Conservation (phyloP, 1,140 invertebrate genomes). For the Aradophagus sp. region DNA sequence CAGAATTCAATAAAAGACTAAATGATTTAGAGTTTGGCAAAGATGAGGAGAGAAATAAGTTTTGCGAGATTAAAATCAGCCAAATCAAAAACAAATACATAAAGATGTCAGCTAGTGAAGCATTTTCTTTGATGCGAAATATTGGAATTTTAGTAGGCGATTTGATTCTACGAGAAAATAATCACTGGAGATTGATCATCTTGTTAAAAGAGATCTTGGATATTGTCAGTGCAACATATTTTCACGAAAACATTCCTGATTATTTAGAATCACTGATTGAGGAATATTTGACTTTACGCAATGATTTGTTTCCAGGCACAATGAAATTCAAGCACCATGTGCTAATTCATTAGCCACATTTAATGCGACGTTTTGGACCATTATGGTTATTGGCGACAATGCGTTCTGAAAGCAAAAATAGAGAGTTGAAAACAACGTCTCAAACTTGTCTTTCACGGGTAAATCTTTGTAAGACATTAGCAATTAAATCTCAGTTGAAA, state of each 20-base stretch:
- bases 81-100: constrained; percentile 33
- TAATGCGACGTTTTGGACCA: constrained; percentile 5
- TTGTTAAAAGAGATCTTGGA: constrained; percentile 2
- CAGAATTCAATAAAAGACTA: constrained; percentile 16
- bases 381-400: constrained; percentile 6
- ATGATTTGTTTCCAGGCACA: background rate
- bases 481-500: constrained; percentile 4
- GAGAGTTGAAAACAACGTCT: constrained; percentile 9
- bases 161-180: background rate
- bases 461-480: constrained; percentile 17
- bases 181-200: background rate
- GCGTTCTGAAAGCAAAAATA: constrained; percentile 10
- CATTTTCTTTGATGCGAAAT: constrained; percentile 6
- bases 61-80: background rate
- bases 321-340: constrained; percentile 5
- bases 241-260: background rate
- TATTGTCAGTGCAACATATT: background rate
- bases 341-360: constrained; percentile 4
- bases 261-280: background rate
- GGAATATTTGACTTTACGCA: constrained; percentile 2
- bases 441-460: background rate
- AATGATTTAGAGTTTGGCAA: constrained; percentile 5
- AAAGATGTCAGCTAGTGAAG: constrained; percentile 9
- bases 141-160: background rate
- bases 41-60: constrained; percentile 17